Conservation (phyloP, 2,888 invertebrate genomes). For the Abscondita cerata region DNA sequence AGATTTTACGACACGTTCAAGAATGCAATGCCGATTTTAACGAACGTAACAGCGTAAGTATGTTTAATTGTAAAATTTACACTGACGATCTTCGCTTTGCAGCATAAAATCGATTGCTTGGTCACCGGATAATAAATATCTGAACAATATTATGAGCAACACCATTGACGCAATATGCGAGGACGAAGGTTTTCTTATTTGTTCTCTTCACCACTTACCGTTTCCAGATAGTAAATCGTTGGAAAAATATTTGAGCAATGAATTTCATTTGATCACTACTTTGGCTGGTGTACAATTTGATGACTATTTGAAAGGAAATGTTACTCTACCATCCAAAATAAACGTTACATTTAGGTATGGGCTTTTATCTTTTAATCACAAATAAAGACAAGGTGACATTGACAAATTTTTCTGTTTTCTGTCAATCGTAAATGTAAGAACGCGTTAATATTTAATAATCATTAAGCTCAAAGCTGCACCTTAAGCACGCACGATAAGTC, state of each 20-base stretch:
- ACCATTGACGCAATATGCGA: slow-evolving; percentile 11
- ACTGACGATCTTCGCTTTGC: not conserved
- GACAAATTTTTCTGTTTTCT: no score
- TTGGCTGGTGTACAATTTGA: slow-evolving; percentile 68
- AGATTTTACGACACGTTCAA: slow-evolving; percentile 16
- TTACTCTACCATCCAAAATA: slow-evolving; percentile 60
- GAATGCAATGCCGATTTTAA: slow-evolving; percentile 17
- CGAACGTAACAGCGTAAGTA: slow-evolving; percentile 22
- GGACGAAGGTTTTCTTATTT: slow-evolving; percentile 8
- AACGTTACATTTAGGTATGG: slow-evolving; percentile 64
- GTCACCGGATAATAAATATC: slow-evolving; percentile 17
- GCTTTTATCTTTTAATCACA: no score
- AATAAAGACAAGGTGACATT: no score
- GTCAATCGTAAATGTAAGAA: no score
- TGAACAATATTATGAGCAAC: slow-evolving; percentile 18
- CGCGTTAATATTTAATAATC: no score
- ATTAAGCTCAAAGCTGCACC: no score
- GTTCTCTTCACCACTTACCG: not conserved
- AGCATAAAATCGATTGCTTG: slow-evolving; percentile 24
- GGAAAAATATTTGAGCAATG: slow-evolving; percentile 15
- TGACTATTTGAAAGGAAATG: slow-evolving; percentile 59
- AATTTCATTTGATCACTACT: slow-evolving; percentile 39
- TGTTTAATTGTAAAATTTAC: not conserved
- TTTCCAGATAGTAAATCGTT: slow-evolving; percentile 14
- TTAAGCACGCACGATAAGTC: no score